These are phyloP conservation scores for Orbicella faveolata DNA, from an alignment of 64 coral and sea anemone genomes.

Conservation along the genomic window DNA sequence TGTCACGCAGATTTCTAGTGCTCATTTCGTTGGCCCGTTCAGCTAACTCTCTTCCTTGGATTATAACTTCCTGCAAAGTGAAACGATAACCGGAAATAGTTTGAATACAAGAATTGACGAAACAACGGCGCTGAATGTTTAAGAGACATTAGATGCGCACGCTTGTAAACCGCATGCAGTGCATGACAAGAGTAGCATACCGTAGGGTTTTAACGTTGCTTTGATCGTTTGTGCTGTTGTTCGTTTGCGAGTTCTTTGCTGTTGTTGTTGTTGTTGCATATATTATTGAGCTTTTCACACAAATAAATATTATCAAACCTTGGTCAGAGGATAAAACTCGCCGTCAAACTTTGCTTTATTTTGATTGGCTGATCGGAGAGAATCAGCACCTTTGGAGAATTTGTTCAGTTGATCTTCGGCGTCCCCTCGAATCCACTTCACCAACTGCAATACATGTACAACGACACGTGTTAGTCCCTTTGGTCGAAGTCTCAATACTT, in stretches of 20 bases:
- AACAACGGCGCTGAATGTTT: too few relatives aligned
- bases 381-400: conserved; percentile 27
- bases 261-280: too few relatives aligned
- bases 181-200: too few relatives aligned
- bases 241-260: too few relatives aligned
- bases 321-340: conserved; percentile 71
- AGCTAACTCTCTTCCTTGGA: conserved; percentile 65
- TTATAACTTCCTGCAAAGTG: conserved; percentile 55
- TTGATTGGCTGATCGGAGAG: conserved; percentile 55
- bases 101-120: too few relatives aligned
- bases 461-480: background rate
- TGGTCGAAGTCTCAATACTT: too few relatives aligned
- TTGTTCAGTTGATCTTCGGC: conserved; percentile 47
- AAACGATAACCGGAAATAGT: too few relatives aligned
- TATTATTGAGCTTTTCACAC: too few relatives aligned
- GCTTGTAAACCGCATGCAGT: too few relatives aligned
- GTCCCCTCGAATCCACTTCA: conserved; percentile 78
- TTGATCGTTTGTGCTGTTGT: too few relatives aligned
- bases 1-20: conserved; percentile 32
- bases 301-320: conserved; percentile 30
- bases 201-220: too few relatives aligned
- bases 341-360: conserved; percentile 70
- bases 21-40: conserved; percentile 40
- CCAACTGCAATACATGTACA: conserved; percentile 35
- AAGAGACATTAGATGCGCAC: too few relatives aligned